phyloP scores from a whole-genome alignment of 1,140 invertebrate species.

The Drosophila lini region DNA sequence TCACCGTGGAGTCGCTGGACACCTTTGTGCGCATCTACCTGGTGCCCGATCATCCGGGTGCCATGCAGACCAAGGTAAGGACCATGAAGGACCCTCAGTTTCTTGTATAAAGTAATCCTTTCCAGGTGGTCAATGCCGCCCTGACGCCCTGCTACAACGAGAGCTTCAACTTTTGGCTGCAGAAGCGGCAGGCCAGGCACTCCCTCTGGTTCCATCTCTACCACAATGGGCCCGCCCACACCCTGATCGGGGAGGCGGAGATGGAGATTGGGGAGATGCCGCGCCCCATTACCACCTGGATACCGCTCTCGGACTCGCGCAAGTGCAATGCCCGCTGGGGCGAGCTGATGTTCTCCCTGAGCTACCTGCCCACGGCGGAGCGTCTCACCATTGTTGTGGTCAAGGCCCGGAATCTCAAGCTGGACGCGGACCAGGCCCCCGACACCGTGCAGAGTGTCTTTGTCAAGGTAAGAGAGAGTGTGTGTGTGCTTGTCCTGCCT shows the following conservation, averaged over 20 bases:
- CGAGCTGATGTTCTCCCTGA: slow-evolving; percentile 93
- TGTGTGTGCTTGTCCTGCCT: not conserved
- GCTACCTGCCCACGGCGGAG: slow-evolving; percentile 91
- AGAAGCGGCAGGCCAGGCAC: slow-evolving; percentile 81
- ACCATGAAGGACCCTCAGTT: not conserved
- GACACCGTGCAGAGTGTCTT: slow-evolving; percentile 67
- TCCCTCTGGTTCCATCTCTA: slow-evolving; percentile 84
- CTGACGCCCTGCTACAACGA: slow-evolving; percentile 90
- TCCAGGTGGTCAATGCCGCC: slow-evolving; percentile 84
- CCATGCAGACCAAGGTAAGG: slow-evolving; percentile 90
- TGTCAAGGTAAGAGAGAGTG: slow-evolving; percentile 62
- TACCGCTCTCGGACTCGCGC: slow-evolving; percentile 85
- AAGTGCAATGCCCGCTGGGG: slow-evolving; percentile 88
- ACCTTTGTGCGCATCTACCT: slow-evolving; percentile 91
- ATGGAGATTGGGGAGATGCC: slow-evolving; percentile 85
- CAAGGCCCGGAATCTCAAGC: slow-evolving; percentile 90
- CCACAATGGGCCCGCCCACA: slow-evolving; percentile 81
- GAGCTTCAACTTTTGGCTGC: slow-evolving; percentile 89
- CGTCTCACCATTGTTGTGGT: slow-evolving; percentile 92
- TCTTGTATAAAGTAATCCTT: too few species aligned
- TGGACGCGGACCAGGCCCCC: slow-evolving; percentile 82
- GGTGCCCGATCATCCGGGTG: slow-evolving; percentile 89
- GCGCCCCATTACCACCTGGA: slow-evolving; percentile 85
- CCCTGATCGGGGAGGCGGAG: slow-evolving; percentile 85
- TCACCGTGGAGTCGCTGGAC: slow-evolving; percentile 88